phyloP scores from a whole-genome alignment of 2,888 invertebrate species.

The Brachyptera putata region DNA sequence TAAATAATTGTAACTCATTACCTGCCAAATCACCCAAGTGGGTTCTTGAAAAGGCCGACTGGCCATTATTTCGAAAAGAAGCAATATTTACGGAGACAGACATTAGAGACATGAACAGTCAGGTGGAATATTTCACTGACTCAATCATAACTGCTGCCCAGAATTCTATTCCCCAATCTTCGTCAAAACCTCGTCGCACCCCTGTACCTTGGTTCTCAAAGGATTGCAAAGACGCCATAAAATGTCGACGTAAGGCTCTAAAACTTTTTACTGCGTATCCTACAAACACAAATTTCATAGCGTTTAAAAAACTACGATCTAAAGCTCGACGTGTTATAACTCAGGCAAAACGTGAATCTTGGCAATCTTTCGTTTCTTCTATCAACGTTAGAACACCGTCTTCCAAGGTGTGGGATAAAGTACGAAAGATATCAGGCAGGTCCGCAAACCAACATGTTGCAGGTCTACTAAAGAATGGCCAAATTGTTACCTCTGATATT shows the following conservation, averaged over 20 bases:
- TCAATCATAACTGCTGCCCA: too few relatives aligned
- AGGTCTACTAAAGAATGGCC: background rate
- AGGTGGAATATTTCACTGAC: background rate
- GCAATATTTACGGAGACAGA: background rate
- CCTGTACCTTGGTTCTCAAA: conserved; percentile 6
- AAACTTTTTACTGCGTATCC: conserved; percentile 1
- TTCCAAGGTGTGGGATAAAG: too few relatives aligned
- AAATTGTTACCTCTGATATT: background rate
- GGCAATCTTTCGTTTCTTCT: too few relatives aligned
- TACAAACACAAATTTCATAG: background rate
- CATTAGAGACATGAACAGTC: background rate
- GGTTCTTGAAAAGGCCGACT: background rate
- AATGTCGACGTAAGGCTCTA: background rate
- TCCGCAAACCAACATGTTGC: background rate
- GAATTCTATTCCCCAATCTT: too few relatives aligned
- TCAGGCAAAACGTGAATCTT: background rate
- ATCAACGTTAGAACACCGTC: too few relatives aligned
- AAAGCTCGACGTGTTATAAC: conserved; percentile 1
- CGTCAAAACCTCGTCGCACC: too few relatives aligned
- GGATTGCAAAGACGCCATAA: conserved; percentile 7
- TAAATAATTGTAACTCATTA: too few relatives aligned
- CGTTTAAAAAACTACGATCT: background rate
- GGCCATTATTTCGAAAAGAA: background rate
- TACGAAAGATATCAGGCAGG: background rate
- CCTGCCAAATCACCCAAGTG: too few relatives aligned